Evolutionary conservation across 1,140 invertebrate species (phyloP).

Genomic region (Sycophaga agraensis): DNA sequence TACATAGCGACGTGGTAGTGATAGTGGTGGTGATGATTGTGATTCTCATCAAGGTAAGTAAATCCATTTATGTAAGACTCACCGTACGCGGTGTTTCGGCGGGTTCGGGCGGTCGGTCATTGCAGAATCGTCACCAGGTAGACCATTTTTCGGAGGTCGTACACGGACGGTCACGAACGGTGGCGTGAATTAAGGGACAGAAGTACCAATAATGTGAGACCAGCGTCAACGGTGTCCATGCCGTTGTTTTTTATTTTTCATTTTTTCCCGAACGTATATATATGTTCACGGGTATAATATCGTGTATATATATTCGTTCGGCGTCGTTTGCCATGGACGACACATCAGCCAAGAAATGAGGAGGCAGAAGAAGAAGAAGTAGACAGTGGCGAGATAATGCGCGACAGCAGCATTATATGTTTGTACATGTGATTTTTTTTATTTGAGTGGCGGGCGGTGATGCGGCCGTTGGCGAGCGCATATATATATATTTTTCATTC

Average conservation of each 20-base stretch:
- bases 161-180: conserved; percentile 33
- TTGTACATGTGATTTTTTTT: neutral
- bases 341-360: too few species aligned
- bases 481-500: neutral
- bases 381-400: conserved; percentile 15
- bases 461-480: conserved; percentile 1
- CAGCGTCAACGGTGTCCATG: conserved; percentile 53
- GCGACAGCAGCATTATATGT: neutral
- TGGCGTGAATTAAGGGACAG: conserved; percentile 55
- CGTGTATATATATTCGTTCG: conserved; percentile 19
- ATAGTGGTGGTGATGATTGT: conserved; percentile 24
- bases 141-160: neutral
- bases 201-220: conserved; percentile 58
- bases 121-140: too few species aligned
- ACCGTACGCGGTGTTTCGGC: conserved; percentile 56
- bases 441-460: neutral
- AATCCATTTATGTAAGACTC: conserved; percentile 41
- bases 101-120: conserved; percentile 42
- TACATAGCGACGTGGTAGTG: neutral
- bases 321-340: too few species aligned
- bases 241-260: conserved; percentile 31
- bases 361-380: conserved; percentile 21
- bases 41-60: conserved; percentile 31
- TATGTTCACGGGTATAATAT: neutral
- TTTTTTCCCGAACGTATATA: conserved; percentile 8